Percentiles rank a stretch among this genome's conserved stretches.
Evolutionary conservation across 2,888 invertebrate genomes (phyloP).

Genomic region (Lithodes maja): DNA sequence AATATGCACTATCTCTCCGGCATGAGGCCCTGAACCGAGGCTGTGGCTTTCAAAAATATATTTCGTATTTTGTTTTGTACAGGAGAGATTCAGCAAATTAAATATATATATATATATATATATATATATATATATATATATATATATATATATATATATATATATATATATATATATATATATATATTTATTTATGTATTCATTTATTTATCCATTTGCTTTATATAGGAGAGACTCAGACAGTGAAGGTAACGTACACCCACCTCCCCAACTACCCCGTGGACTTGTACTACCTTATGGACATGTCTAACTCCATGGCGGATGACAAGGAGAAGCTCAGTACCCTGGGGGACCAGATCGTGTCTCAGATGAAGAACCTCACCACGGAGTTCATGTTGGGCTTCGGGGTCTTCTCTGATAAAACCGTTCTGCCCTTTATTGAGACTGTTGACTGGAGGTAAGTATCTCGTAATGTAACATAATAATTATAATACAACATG

Average conservation of each 20-base stretch:
- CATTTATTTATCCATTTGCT: background rate
- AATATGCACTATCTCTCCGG: no score
- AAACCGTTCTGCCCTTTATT: constrained; percentile 97
- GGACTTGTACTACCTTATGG: constrained; percentile 99
- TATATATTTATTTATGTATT: no score
- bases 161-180: no score
- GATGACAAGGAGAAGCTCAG: constrained; percentile 98
- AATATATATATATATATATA: no score
- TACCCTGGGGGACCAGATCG: constrained; percentile 84
- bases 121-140: no score
- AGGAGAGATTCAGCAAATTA: no score
- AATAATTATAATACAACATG: no score
- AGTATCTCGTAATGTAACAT: background rate
- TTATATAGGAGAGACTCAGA: constrained; percentile 27
- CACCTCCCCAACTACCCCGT: constrained; percentile 90
- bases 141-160: no score
- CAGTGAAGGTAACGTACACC: constrained; percentile 38
- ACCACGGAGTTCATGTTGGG: constrained; percentile 89
- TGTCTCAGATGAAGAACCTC: constrained; percentile 90
- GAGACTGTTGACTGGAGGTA: constrained; percentile 27
- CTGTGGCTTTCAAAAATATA: no score
- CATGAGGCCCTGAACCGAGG: no score
- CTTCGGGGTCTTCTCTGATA: constrained; percentile 97
- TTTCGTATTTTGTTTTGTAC: no score
- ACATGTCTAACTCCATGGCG: constrained; percentile 98